Percentiles rank a stretch among this genome's conserved stretches.
Evolutionary conservation across 2,113 vertebrate species (phyloP).

Genomic region (Cavia porcellus): DNA sequence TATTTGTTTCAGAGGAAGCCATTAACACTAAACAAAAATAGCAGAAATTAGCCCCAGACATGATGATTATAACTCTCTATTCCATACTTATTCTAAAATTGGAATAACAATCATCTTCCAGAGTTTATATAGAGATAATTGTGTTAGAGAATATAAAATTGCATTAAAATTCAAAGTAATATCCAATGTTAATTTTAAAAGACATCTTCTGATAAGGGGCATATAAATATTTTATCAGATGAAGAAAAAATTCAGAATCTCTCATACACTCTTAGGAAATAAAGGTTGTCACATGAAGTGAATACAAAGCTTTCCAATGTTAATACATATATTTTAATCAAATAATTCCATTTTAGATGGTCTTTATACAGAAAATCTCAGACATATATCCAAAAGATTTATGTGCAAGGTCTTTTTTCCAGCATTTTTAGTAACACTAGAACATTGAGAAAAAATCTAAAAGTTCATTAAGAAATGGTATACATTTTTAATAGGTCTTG

Average conservation of each 20-base stretch:
- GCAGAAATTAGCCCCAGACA: constrained; percentile 1
- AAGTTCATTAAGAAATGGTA: constrained; percentile 30
- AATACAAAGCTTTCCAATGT: background rate
- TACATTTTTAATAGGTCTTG: background rate
- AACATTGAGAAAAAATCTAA: constrained; percentile 1
- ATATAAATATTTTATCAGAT: constrained; percentile 6
- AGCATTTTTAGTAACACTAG: background rate
- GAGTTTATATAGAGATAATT: background rate
- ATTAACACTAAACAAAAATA: constrained; percentile 9
- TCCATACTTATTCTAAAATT: background rate
- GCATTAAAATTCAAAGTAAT: constrained; percentile 14
- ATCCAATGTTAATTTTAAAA: constrained; percentile 34
- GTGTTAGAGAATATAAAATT: constrained; percentile 17
- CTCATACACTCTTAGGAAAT: constrained; percentile 4
- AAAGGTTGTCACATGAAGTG: background rate
- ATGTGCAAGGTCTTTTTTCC: background rate
- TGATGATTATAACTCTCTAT: constrained; percentile 28
- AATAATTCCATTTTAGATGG: background rate
- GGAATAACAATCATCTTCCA: constrained; percentile 3
- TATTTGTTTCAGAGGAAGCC: constrained; percentile 52
- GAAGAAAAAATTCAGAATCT: constrained; percentile 25
- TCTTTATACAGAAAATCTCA: constrained; percentile 42
- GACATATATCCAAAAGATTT: background rate
- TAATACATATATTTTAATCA: background rate
- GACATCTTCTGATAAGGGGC: constrained; percentile 6